Percentiles rank a stretch among this genome's conserved stretches.
phyloP scores from a whole-genome alignment of 2,113 vertebrate genomes.

The Falco punctatus region DNA sequence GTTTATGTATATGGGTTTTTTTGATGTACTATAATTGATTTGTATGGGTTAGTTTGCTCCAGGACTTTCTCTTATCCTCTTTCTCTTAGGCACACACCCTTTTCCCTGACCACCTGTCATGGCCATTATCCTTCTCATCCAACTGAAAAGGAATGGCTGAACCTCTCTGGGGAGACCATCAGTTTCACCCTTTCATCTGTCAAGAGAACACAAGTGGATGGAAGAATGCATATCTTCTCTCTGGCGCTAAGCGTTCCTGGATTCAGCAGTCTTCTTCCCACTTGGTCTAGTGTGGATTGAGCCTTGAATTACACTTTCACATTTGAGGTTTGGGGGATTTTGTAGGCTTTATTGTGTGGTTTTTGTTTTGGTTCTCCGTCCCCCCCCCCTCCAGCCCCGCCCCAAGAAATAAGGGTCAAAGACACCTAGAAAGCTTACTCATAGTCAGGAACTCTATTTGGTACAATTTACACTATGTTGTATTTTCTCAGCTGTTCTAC shows the following conservation, averaged over 20 bases:
- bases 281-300: neutral
- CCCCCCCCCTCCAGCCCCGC: too few species aligned
- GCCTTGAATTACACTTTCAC: neutral
- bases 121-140: neutral
- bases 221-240: neutral
- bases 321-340: accelerated
- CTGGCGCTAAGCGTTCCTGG: neutral
- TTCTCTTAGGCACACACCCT: neutral
- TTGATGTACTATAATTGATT: neutral
- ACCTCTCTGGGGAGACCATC: neutral
- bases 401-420: neutral
- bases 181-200: neutral
- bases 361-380: neutral
- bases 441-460: neutral
- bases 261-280: neutral
- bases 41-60: neutral
- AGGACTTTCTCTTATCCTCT: neutral
- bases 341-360: accelerated
- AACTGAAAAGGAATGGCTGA: neutral
- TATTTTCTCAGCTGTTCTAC: neutral
- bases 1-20: neutral
- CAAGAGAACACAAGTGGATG: neutral
- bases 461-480: neutral
- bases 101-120: neutral
- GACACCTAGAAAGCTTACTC: neutral